Conservation (phyloP, 2,888 invertebrate species). For the Melieria crassipennis region DNA sequence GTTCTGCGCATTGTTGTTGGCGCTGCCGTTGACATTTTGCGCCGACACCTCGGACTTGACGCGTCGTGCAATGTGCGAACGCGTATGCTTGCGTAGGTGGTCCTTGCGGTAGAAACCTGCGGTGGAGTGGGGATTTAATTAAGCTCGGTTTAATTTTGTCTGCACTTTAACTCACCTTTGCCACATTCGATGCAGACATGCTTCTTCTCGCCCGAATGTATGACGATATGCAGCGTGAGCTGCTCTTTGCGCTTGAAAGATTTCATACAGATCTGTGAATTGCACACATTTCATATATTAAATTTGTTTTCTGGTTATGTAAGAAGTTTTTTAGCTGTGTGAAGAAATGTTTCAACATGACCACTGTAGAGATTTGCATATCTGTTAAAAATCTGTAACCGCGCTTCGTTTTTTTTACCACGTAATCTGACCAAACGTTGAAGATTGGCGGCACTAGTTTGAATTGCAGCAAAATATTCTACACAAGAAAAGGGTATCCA, state of each 20-base stretch:
- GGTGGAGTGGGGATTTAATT: background rate
- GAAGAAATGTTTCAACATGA: too few relatives aligned
- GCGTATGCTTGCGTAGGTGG: conserved; percentile 85
- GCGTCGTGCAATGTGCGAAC: conserved; percentile 84
- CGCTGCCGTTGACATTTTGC: conserved; percentile 67
- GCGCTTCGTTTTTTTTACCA: too few relatives aligned
- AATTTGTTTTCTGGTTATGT: background rate
- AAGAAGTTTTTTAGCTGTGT: too few relatives aligned
- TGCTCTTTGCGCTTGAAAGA: conserved; percentile 91
- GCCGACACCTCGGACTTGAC: conserved; percentile 86
- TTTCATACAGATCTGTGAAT: conserved; percentile 75
- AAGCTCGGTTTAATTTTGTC: background rate
- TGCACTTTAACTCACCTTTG: conserved; percentile 70
- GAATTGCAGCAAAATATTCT: too few relatives aligned
- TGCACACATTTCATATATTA: background rate
- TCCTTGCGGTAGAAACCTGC: conserved; percentile 86
- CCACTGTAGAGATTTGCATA: too few relatives aligned
- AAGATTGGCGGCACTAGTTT: too few relatives aligned
- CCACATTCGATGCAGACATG: conserved; percentile 89
- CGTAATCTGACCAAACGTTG: too few relatives aligned
- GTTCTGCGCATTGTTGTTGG: conserved; percentile 63
- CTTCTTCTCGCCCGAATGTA: conserved; percentile 89
- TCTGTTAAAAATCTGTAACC: too few relatives aligned
- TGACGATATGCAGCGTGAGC: conserved; percentile 86
- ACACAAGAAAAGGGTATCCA: too few relatives aligned